A percentile compares a stretch with the other conserved stretches of the same genome.
Evolutionary conservation across 1,140 invertebrate genomes (phyloP).

Genomic region (Heliconius eleuchia): DNA sequence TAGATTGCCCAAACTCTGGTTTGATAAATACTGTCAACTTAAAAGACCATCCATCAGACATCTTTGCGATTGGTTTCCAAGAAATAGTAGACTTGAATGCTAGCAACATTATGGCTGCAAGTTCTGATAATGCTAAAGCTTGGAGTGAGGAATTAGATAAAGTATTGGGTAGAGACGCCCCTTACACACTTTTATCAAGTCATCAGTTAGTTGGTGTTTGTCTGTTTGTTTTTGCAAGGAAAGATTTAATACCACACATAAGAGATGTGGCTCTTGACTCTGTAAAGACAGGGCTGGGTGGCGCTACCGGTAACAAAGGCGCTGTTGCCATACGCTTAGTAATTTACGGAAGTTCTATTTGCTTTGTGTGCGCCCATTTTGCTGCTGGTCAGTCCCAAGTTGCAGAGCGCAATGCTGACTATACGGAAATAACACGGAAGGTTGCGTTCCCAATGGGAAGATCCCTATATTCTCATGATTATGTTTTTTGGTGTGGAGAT

Average conservation of each 20-base stretch:
- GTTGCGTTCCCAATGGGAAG: slow-evolving; percentile 96
- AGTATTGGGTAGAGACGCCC: slow-evolving; percentile 92
- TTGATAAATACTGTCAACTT: slow-evolving; percentile 82
- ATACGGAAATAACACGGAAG: slow-evolving; percentile 96
- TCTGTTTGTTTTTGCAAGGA: slow-evolving; percentile 96
- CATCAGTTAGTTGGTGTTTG: slow-evolving; percentile 99
- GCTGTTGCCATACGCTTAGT: slow-evolving; percentile 97
- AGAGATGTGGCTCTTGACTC: slow-evolving; percentile 96
- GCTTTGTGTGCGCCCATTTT: slow-evolving; percentile 99
- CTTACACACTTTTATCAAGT: slow-evolving; percentile 96
- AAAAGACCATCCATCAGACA: slow-evolving; percentile 88
- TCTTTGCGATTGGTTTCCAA: slow-evolving; percentile 99
- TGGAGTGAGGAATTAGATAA: slow-evolving; percentile 98
- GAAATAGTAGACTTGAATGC: slow-evolving; percentile 99
- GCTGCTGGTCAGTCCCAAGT: slow-evolving; percentile 98
- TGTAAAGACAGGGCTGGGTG: slow-evolving; percentile 98
- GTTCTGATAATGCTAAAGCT: slow-evolving; percentile 96
- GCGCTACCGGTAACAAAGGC: slow-evolving; percentile 97
- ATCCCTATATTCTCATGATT: slow-evolving; percentile 96
- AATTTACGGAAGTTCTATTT: slow-evolving; percentile 95
- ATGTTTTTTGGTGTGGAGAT: slow-evolving; percentile 99
- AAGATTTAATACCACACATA: slow-evolving; percentile 92
- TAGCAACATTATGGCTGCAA: slow-evolving; percentile 98
- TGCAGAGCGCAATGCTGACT: slow-evolving; percentile 97
- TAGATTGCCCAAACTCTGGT: slow-evolving; percentile 87